Evolutionary conservation across 2,888 invertebrate genomes (phyloP).

Genomic region (Mimumesa dahlbomi): DNA sequence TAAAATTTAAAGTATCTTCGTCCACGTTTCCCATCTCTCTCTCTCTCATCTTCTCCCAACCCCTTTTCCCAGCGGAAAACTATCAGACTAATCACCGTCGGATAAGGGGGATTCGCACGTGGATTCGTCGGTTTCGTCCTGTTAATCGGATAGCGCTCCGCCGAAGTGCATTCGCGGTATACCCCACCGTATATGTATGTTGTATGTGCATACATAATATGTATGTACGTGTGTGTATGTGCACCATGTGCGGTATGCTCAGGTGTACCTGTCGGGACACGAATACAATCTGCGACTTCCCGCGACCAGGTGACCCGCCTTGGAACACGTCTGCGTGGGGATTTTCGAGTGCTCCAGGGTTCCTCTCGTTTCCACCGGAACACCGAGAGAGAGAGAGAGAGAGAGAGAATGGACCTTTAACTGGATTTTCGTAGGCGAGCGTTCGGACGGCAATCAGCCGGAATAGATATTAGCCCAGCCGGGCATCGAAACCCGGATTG

Average conservation of each 20-base stretch:
- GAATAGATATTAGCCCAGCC: too few relatives aligned
- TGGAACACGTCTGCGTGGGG: conserved; percentile 4
- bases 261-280: background rate
- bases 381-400: background rate
- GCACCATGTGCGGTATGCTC: background rate
- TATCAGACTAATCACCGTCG: conserved; percentile 1
- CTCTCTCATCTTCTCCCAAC: background rate
- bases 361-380: background rate
- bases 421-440: conserved; percentile 10
- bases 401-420: conserved; percentile 20
- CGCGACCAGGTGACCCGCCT: conserved; percentile 5
- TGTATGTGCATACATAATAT: too few relatives aligned
- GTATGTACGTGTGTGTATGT: too few relatives aligned
- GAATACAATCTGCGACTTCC: conserved; percentile 19
- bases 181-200: too few relatives aligned
- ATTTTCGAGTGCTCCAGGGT: conserved; percentile 8
- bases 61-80: background rate
- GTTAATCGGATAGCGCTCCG: conserved; percentile 22
- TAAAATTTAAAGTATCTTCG: background rate
- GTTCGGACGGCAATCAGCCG: background rate
- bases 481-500: too few relatives aligned
- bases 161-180: conserved; percentile 13
- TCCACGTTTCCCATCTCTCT: background rate
- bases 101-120: conserved; percentile 19
- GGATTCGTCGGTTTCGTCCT: conserved; percentile 22